Evolutionary conservation across 1,140 invertebrate genomes (phyloP), one percentile per base, ranked within the genome.

Genomic region (Thalassaphorura encarpata): DNA sequence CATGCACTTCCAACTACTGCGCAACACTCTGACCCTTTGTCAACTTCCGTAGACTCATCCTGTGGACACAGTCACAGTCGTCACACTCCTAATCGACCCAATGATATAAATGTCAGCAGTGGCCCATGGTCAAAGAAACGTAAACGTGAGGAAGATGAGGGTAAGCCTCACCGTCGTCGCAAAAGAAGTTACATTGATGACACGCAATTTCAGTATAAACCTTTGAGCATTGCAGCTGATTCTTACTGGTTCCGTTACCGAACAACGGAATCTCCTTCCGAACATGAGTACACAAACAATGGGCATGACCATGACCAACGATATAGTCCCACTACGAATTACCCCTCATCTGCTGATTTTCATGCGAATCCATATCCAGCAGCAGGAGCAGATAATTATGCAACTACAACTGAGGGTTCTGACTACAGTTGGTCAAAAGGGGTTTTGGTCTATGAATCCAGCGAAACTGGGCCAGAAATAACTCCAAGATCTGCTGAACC

Each of bases 231-330:
- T 26, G 45, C 58, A 18, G 15, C 58, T 31, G 61, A 60, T 52
- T 63, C 57, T 1, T 63, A 63, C 27, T 63, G 61, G 61, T 29
- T 60, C 13, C 57, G 48, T 2, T 55, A 56, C 40, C 49, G 61
- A 4, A 55, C 33, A 6, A 51, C 59, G 16, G 31, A 8, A 19
- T 15, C 24, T 29, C 52, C 52, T 21, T 23, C 8, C 19, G 26
- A 28, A 6, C 8, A 15, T 43, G 6, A 15, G 11, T 8, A 43
- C 11, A 21, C 11, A 36, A 11, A 36, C n/a, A 36, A 36, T n/a
- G 33, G n/a, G 6, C 21, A 45, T 21, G 42, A 45, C 42, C 21
- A 45, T 18, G 42, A 45, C 21, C 11, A n/a, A n/a, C n/a, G n/a
- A n/a, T n/a, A n/a, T n/a, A n/a, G n/a, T n/a, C n/a, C n/a, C n/a